Percentiles rank a stretch among this genome's conserved stretches.
phyloP scores from a whole-genome alignment of 2,113 vertebrate species.

The Sinocyclocheilus anshuiensis region DNA sequence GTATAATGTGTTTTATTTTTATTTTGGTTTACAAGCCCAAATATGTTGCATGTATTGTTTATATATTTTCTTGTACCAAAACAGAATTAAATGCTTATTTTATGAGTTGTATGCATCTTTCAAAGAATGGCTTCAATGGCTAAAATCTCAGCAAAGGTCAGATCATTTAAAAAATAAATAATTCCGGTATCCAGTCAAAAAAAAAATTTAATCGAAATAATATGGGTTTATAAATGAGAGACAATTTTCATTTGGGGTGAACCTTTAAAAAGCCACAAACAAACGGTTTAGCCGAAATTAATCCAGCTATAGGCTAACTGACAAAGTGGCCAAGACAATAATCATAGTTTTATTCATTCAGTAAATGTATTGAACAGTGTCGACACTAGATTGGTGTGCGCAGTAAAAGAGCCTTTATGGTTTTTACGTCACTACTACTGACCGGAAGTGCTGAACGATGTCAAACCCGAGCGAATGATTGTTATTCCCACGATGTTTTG shows the following conservation, averaged over 20 bases:
- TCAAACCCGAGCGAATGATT: not conserved
- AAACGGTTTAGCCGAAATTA: not conserved
- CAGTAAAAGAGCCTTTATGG: not conserved
- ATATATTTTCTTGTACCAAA: not conserved
- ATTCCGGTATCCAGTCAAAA: too few species aligned
- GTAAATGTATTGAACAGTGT: not conserved
- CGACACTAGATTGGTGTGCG: not conserved
- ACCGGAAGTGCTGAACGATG: constrained; percentile 45
- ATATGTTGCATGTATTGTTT: not conserved
- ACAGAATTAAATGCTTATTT: not conserved
- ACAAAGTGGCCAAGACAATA: not conserved
- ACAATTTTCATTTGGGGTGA: not conserved
- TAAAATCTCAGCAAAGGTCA: too few species aligned
- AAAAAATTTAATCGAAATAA: not conserved
- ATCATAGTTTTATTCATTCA: not conserved
- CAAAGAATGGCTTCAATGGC: not conserved
- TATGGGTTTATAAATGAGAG: not conserved
- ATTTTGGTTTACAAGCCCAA: not conserved
- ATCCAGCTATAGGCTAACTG: too few species aligned
- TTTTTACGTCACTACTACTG: constrained; percentile 49
- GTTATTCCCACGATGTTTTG: not conserved
- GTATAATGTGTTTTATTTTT: too few species aligned
- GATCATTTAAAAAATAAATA: too few species aligned
- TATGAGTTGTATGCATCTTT: not conserved
- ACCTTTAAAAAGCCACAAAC: not conserved